Evolutionary conservation across 2,113 vertebrate genomes (phyloP), one percentile per base, ranked within the genome.

Genomic region (Passer montanus): DNA sequence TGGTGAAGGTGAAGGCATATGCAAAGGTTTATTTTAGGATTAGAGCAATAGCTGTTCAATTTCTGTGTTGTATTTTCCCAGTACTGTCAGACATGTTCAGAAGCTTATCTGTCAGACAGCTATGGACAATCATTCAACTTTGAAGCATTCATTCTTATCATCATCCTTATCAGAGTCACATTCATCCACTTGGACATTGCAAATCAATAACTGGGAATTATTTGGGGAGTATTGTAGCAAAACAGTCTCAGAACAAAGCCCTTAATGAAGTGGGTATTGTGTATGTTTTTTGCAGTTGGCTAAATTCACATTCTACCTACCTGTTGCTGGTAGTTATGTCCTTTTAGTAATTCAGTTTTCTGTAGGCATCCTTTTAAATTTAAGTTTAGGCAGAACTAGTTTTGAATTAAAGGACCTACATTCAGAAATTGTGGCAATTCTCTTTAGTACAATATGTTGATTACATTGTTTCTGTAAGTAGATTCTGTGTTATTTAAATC

Each of bases 141-240:
- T 70, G 60, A 94, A 80, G 41, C 22, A 3, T 70, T 91, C 41
- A 18, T 84, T 39, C 64, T 93, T 94, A 91, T 84, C 79, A 56
- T 77, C 49, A 27, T 81, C 44, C 68, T 87, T 91, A 89, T 88
- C 75, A 49, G 75, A 75, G 47, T 49, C 63, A 67, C 63, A 44
- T 70, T 95, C 31, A 53, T 83, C 56, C 9, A 3, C 41, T 47
- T 94, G 53, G 60, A 81, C 35, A 72, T 27, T 75, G 72, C 35
- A 81, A 83, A 93, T 95, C 91, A 83, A 60, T 94, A 94, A 67
- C 63, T 72, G 26, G 35, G 52, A 93, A 86, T 84, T 53, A 85
- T 90, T 88, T 86, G 47, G 24, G 35, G 75, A 37, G 28, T n/a
- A 31, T 2, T 53, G 72, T 64, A n/a, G 24, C 19, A 88, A 81